Evolutionary conservation across 2,888 invertebrate genomes (phyloP).

Genomic region (Yponomeuta plumbellus): DNA sequence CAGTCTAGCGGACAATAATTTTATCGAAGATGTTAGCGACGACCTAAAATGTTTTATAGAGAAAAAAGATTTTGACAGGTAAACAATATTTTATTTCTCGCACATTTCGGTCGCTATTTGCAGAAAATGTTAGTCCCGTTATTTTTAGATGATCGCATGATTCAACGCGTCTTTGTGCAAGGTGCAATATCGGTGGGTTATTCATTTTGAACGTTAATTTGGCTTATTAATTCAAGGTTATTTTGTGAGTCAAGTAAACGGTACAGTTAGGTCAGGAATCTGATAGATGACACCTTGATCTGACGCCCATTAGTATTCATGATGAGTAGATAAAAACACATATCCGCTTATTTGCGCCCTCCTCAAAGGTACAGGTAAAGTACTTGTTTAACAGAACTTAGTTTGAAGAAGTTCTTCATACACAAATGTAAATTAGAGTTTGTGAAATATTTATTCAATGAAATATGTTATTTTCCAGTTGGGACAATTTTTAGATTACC

Average conservation of each 20-base stretch:
- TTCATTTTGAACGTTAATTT: constrained; percentile 20
- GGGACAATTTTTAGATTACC: neutral
- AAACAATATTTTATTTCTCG: constrained; percentile 52
- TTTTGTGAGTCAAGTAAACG: constrained; percentile 42
- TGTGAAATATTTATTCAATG: no score
- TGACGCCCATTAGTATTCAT: constrained; percentile 45
- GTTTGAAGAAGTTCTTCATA: neutral
- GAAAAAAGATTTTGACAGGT: constrained; percentile 70
- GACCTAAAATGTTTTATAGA: constrained; percentile 69
- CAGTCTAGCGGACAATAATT: constrained; percentile 66
- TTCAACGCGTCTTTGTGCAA: neutral
- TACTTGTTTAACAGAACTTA: neutral
- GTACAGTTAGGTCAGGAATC: constrained; percentile 44
- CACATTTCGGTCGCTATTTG: constrained; percentile 29
- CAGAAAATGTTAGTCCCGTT: constrained; percentile 4
- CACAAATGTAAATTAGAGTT: neutral
- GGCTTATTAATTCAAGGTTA: constrained; percentile 62
- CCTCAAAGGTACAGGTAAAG: neutral
- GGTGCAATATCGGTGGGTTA: neutral
- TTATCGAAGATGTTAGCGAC: constrained; percentile 70
- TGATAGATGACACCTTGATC: constrained; percentile 50
- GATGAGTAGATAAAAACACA: constrained; percentile 19
- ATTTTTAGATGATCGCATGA: constrained; percentile 5
- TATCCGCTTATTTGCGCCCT: neutral
- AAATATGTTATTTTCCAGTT: neutral